Evolutionary conservation across 2,888 invertebrate species (phyloP).

Genomic region (Nematopogon swammerdamellus): DNA sequence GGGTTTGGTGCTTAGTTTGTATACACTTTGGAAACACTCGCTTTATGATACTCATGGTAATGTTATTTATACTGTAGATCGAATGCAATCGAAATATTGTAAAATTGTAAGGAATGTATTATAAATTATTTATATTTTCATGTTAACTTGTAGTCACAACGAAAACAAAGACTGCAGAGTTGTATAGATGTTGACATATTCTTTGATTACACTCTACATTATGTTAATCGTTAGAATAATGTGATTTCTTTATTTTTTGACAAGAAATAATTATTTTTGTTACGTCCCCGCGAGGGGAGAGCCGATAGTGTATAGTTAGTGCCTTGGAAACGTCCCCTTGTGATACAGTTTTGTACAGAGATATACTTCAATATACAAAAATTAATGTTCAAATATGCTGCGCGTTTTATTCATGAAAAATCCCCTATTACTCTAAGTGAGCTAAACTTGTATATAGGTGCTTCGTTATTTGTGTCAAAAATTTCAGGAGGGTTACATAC

Average conservation of each 20-base stretch:
- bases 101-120: slow-evolving; percentile 13
- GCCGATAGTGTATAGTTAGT: slow-evolving; percentile 17
- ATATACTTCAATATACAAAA: slow-evolving; percentile 50
- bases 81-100: slow-evolving; percentile 22
- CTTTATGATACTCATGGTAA: slow-evolving; percentile 35
- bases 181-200: not conserved
- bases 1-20: slow-evolving; percentile 11
- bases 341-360: slow-evolving; percentile 51
- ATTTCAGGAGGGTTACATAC: no score
- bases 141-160: slow-evolving; percentile 48
- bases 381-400: slow-evolving; percentile 11
- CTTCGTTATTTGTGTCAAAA: no score
- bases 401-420: slow-evolving; percentile 1
- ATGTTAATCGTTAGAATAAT: slow-evolving; percentile 23
- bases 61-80: slow-evolving; percentile 35
- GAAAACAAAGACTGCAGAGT: slow-evolving; percentile 47
- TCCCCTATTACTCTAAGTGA: no score
- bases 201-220: no score
- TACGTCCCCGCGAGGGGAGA: not conserved
- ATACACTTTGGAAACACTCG: not conserved
- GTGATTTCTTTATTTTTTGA: slow-evolving; percentile 49
- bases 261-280: slow-evolving; percentile 14
- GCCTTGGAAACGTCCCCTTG: slow-evolving; percentile 52
- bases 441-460: no score
- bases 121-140: slow-evolving; percentile 9